phyloP scores from a whole-genome alignment of 2,113 vertebrate genomes.

The Mormoops blainvillei region DNA sequence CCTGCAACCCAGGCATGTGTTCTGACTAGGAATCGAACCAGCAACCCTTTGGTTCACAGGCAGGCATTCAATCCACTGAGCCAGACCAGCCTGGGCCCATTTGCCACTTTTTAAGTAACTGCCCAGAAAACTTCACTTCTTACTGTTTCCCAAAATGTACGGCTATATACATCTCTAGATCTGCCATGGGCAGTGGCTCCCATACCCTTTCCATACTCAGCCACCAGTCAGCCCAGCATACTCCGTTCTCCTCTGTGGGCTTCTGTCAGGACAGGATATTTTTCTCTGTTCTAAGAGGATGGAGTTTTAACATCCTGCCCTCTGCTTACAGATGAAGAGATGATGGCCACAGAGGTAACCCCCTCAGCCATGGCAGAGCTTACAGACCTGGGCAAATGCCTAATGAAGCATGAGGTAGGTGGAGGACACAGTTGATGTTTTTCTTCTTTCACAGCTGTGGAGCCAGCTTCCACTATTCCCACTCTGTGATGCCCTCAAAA shows the following conservation, averaged over 20 bases:
- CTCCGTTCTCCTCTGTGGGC: neutral
- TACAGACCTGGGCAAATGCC: conserved; percentile 92
- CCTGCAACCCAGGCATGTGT: too few species aligned
- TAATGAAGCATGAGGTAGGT: conserved; percentile 92
- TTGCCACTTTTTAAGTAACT: neutral
- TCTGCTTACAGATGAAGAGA: conserved; percentile 89
- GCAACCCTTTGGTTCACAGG: too few species aligned
- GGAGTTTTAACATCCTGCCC: neutral
- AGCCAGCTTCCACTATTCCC: neutral
- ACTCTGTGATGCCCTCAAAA: neutral
- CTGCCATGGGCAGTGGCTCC: neutral
- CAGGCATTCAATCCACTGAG: too few species aligned
- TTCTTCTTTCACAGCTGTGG: neutral
- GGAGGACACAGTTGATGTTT: accelerated
- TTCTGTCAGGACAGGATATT: neutral
- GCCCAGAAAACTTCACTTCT: neutral
- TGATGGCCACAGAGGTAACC: conserved; percentile 88
- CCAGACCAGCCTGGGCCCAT: too few species aligned
- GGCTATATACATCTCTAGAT: neutral
- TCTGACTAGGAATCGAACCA: too few species aligned
- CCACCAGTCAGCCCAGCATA: neutral
- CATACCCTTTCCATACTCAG: neutral
- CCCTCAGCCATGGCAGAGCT: conserved; percentile 84
- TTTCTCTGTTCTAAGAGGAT: neutral
- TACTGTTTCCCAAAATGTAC: neutral